Evolutionary conservation across 2,797 vertebrate genomes (phyloP), one percentile per base, ranked within the genome.

Genomic region (Limnodromus scolopaceus): DNA sequence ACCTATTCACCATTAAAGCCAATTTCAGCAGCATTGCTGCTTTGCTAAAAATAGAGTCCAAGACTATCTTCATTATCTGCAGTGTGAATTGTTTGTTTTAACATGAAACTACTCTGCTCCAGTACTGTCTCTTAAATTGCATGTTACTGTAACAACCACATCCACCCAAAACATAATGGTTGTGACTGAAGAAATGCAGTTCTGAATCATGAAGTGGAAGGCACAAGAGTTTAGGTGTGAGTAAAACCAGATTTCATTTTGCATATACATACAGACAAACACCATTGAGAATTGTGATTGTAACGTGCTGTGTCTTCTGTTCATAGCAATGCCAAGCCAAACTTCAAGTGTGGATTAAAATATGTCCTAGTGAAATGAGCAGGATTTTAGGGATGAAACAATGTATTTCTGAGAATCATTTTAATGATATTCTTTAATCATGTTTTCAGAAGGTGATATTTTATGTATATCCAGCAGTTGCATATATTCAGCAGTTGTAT

Each of bases 11-110:
- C 13, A 6, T 43, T 60, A 74, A 57, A 75, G 19, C 34, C 75
- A 79, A 51, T 90, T 89, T 89, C 72, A 93, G 72, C 72, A 54
- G 24, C 65, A 55, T 82, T 89, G 38, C 46, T 93, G 25, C 36
- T 94, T 89, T 92, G 82, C 79, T 91, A 88, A 93, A 93, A 96
- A 77, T 65, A 89, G 75, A 60, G 54, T 68, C 16, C 39, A 41
- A n/a, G 27, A 91, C 6, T 36, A 86, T 89, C 71, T 91, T 94
- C 78, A 36, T 85, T 83, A 41, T 54, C 48, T 92, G 28, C 76
- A 61, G 36, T 39, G 55, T 48, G 69, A 91, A 78, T 82, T 85
- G 39, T 58, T 89, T 88, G 41, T 71, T 92, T 89, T 89, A 82
- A 51, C 70, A 49, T 19, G 41, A 91, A 91, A 23, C n/a, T 94